These are phyloP conservation scores for Trissolcus basalis DNA, from an alignment of 1,140 invertebrate genomes.

Conservation along the genomic window DNA sequence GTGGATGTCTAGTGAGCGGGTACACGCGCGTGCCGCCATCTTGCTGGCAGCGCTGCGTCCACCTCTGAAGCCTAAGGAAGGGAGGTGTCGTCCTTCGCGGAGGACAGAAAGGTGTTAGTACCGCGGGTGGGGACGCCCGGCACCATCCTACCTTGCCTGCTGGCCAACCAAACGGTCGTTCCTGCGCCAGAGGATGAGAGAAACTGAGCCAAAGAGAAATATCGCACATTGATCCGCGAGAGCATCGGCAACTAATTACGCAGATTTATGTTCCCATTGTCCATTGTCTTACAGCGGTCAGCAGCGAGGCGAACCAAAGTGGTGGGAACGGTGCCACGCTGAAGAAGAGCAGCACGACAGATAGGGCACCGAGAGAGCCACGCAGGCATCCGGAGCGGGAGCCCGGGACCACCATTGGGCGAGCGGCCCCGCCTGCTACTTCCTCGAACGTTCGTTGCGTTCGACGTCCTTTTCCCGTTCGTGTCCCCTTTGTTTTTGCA, in stretches of 20 bases:
- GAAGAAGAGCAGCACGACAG: constrained; percentile 48
- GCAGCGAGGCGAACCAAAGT: constrained; percentile 40
- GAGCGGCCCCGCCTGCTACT: constrained; percentile 63
- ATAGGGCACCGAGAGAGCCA: constrained; percentile 48
- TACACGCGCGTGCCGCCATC: constrained; percentile 64
- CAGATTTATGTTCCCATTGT: constrained; percentile 82
- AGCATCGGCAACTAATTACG: constrained; percentile 81
- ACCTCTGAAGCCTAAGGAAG: constrained; percentile 58
- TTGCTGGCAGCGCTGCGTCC: constrained; percentile 60
- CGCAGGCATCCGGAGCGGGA: constrained; percentile 40
- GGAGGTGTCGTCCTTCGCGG: constrained; percentile 64
- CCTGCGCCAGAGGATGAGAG: constrained; percentile 64
- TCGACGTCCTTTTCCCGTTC: constrained; percentile 21
- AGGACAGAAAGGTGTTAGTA: constrained; percentile 49
- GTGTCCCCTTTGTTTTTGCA: constrained; percentile 51
- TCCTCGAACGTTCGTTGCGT: constrained; percentile 29
- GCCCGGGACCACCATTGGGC: constrained; percentile 65
- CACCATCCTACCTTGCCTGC: constrained; percentile 72
- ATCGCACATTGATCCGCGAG: constrained; percentile 75
- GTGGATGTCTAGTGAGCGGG: constrained; percentile 20
- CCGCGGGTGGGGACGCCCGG: constrained; percentile 67
- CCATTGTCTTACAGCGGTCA: constrained; percentile 76
- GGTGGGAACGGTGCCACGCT: constrained; percentile 31
- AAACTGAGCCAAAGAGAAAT: constrained; percentile 66
- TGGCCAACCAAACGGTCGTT: constrained; percentile 76